Conservation (phyloP, 2,113 vertebrate species). For the Poeciliopsis prolifica region DNA sequence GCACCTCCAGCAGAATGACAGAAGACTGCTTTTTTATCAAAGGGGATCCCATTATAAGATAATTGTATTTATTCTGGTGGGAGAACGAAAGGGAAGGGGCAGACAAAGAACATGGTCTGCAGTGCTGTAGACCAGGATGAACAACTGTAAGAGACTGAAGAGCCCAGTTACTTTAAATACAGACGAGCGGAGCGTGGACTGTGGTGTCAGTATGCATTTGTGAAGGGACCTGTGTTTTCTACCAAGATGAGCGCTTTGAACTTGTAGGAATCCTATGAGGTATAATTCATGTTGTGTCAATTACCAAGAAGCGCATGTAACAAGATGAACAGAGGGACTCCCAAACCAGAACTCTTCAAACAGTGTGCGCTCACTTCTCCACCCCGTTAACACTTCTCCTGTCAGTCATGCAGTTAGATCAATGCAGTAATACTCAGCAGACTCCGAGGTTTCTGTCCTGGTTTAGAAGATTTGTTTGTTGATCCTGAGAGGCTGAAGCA, state of each 20-base stretch:
- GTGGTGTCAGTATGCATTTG: constrained; percentile 56
- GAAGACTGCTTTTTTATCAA: constrained; percentile 73
- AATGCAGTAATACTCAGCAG: constrained; percentile 28
- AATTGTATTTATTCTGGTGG: constrained; percentile 75
- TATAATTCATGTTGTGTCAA: constrained; percentile 68
- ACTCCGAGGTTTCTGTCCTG: constrained; percentile 37
- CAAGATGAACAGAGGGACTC: constrained; percentile 44
- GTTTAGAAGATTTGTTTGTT: constrained; percentile 46
- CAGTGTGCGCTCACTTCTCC: constrained; percentile 33
- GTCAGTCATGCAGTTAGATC: constrained; percentile 47
- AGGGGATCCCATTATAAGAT: constrained; percentile 76
- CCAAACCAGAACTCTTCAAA: constrained; percentile 55
- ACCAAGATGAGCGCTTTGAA: constrained; percentile 61
- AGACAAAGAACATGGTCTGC: constrained; percentile 52
- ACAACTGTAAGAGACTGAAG: constrained; percentile 47
- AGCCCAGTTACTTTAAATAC: constrained; percentile 27
- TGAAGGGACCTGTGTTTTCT: constrained; percentile 35
- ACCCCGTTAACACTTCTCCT: constrained; percentile 32
- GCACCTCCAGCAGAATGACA: constrained; percentile 74
- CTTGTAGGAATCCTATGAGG: constrained; percentile 51
- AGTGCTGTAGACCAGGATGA: constrained; percentile 22
- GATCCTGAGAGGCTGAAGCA: not conserved
- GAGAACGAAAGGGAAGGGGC: constrained; percentile 43
- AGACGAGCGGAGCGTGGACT: constrained; percentile 31
- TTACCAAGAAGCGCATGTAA: constrained; percentile 58